Evolutionary conservation across 2,797 vertebrate genomes (phyloP), one percentile per base, ranked within the genome.

Genomic region (Coreius guichenoti): DNA sequence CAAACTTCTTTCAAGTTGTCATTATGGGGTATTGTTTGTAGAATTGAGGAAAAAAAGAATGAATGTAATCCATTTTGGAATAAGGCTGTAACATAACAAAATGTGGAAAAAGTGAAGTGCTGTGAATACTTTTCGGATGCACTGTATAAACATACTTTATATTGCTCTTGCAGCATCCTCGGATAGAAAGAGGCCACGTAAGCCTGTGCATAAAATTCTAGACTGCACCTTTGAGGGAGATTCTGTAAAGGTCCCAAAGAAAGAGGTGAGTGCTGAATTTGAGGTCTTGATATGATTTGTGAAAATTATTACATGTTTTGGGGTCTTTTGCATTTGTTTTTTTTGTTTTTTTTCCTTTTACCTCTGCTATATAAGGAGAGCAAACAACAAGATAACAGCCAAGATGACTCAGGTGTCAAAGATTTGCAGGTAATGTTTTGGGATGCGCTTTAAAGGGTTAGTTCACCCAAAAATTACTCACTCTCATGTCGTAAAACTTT

Each of bases 141-240:
- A 43, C 39, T 43, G 39, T 45, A 51, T 67, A 51, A 68, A 67
- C 12, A 11, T n/a, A 8, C 14, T 56, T 72, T 54, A 23, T 43
- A 47, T 39, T 23, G 26, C 7, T 45, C 26, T 83, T 16, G 83
- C 86, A 94, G 94, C 92, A 87, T 92, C 91, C 89, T 94, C 94
- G 1, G 97, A 98, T 91, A 96, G 96, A 92, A 98, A 97, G 88
- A 96, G 96, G 88, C 96, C 96, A 23, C 95, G 97, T 90, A 99
- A 98, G 89, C 95, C 96, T 74, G 96, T 94, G 4, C 97, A 98
- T 89, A 97, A 96, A 92, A 94, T 98, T 83, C 93, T 97, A 90
- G 98, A 98, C 89, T 97, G 92, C 83, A 90, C 95, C 83, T 96
- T 97, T 91, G 97, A 99, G 92, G 95, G 97, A 92, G 96, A 98